phyloP scores from a whole-genome alignment of 30 jellyfish, hydroid and myxozoan species.

The Clytia hemisphaerica region DNA sequence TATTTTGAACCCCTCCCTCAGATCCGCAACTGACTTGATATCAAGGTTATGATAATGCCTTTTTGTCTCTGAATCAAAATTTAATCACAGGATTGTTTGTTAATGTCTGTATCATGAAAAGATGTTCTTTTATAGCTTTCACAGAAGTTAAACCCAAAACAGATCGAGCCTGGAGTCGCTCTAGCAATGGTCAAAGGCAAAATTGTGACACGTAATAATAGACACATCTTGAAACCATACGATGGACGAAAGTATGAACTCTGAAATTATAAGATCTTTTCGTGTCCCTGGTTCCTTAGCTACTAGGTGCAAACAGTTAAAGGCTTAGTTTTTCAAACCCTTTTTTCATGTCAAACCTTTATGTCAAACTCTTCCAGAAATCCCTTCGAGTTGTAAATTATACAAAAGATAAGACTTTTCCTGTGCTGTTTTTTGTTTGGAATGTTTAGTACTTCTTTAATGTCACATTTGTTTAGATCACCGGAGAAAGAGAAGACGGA shows the following conservation, averaged over 20 bases:
- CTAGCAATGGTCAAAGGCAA: slow-evolving; percentile 71
- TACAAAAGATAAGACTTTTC: too few relatives aligned
- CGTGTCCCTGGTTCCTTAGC: too few relatives aligned
- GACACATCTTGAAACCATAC: slow-evolving; percentile 60
- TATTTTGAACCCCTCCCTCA: too few relatives aligned
- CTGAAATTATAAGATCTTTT: too few relatives aligned
- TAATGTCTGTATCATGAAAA: not conserved
- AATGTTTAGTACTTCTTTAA: not conserved
- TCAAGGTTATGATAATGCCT: not conserved
- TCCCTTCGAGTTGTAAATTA: too few relatives aligned
- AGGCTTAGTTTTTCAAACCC: too few relatives aligned
- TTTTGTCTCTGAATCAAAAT: not conserved
- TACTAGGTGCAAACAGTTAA: too few relatives aligned
- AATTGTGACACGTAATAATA: slow-evolving; percentile 74
- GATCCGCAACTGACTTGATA: too few relatives aligned
- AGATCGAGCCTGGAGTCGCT: slow-evolving; percentile 79
- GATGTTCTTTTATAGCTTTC: slow-evolving; percentile 46
- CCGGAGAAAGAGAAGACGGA: too few relatives aligned
- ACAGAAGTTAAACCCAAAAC: slow-evolving; percentile 63
- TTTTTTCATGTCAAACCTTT: too few relatives aligned
- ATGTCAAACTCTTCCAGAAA: too few relatives aligned
- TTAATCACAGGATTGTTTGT: not conserved
- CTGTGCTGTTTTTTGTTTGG: not conserved
- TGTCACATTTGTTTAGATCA: not conserved
- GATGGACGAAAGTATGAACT: too few relatives aligned